phyloP scores from a whole-genome alignment of 1,140 invertebrate genomes.

The Philaenus spumarius region DNA sequence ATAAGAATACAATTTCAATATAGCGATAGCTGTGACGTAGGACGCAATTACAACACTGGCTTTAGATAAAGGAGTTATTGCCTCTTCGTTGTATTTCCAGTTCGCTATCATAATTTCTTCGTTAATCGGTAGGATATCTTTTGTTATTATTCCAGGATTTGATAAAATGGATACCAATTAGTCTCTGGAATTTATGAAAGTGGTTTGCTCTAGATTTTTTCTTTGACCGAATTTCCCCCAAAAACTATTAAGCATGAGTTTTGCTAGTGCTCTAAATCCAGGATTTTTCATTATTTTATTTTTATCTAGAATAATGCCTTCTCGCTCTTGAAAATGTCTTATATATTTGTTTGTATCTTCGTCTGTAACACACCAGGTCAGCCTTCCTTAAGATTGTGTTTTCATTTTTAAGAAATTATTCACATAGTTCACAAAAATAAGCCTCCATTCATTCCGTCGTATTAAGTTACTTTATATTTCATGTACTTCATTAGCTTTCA shows the following conservation, averaged over 20 bases:
- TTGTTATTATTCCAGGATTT: no score
- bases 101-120: neutral
- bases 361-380: no score
- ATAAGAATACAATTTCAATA: no score
- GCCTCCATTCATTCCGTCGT: conserved; percentile 3
- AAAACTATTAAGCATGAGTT: conserved; percentile 1
- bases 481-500: no score
- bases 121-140: no score
- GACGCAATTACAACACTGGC: no score
- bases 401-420: conserved; percentile 37
- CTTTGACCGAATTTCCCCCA: neutral
- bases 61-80: no score
- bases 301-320: neutral
- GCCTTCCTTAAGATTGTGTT: conserved; percentile 34
- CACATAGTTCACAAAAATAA: conserved; percentile 33
- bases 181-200: no score
- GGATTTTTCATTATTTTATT: neutral
- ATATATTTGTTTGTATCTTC: conserved; percentile 28
- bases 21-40: no score
- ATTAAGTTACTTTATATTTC: conserved; percentile 27
- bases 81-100: no score
- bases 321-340: no score
- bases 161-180: neutral
- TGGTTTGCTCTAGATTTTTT: no score
- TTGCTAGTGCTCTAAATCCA: neutral